Evolutionary conservation across 2,888 invertebrate genomes (phyloP).

Genomic region (Pyrrhia umbra): DNA sequence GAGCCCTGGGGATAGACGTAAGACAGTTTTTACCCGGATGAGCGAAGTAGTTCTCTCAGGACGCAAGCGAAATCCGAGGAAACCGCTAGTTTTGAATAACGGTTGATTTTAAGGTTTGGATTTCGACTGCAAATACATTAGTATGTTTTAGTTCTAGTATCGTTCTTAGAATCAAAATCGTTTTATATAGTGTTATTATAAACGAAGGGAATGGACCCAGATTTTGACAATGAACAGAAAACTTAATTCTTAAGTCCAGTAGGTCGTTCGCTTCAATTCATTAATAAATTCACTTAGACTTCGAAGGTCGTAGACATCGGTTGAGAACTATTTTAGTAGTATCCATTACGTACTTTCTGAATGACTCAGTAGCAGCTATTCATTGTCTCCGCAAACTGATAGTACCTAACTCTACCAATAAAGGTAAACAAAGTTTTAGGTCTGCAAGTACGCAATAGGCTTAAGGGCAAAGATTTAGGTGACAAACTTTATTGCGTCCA

Average conservation of each 20-base stretch:
- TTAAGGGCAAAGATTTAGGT: conserved; percentile 89
- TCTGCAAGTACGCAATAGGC: conserved; percentile 80
- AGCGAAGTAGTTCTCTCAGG: no score
- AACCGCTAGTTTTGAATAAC: no score
- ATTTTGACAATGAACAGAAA: neutral
- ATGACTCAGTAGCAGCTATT: conserved; percentile 17
- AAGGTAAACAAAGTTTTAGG: conserved; percentile 60
- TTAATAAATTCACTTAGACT: neutral
- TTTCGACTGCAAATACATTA: no score
- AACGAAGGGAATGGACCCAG: neutral
- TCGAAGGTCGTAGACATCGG: neutral
- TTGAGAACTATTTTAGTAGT: neutral
- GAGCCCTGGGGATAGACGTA: no score
- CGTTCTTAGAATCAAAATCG: no score
- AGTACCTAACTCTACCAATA: conserved; percentile 31
- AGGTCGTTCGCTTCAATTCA: neutral
- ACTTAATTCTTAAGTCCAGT: neutral
- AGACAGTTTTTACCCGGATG: no score
- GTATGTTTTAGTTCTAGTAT: no score
- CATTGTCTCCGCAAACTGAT: conserved; percentile 25
- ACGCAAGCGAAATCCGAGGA: no score
- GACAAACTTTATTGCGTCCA: conserved; percentile 89
- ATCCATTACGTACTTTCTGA: neutral
- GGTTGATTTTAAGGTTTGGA: no score
- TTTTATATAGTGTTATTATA: no score